A percentile compares a stretch with the other conserved stretches of the same genome.
Conservation (phyloP, 2,888 invertebrate species). For the Pardosa pseudoannulata region DNA sequence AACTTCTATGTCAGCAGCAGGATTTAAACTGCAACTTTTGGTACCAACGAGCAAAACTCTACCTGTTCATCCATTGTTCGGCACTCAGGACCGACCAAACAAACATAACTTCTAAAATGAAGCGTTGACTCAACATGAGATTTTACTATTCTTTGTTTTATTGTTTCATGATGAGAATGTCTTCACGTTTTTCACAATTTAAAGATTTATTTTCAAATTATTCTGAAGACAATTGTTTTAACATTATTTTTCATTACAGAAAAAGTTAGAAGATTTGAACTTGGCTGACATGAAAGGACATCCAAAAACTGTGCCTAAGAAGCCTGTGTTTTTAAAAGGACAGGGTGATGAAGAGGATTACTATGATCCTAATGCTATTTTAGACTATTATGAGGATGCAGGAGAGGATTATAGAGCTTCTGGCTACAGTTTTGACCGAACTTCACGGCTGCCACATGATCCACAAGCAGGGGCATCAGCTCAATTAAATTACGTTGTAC, state of each 20-base stretch:
- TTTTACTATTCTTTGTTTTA: too few relatives aligned
- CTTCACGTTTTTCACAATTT: too few relatives aligned
- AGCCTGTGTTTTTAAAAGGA: conserved; percentile 55
- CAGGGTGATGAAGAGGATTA: conserved; percentile 73
- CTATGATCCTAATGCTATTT: conserved; percentile 60
- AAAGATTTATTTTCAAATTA: too few relatives aligned
- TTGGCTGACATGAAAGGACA: conserved; percentile 30
- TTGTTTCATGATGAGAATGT: too few relatives aligned
- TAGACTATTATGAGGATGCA: conserved; percentile 66
- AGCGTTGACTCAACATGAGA: too few relatives aligned
- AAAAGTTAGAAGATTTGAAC: conserved; percentile 71
- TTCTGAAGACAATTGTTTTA: too few relatives aligned
- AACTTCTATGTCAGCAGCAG: too few relatives aligned
- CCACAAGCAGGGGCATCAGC: conserved; percentile 20
- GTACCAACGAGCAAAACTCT: too few relatives aligned
- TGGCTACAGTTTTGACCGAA: conserved; percentile 37
- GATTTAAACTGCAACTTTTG: too few relatives aligned
- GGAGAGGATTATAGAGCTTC: conserved; percentile 62
- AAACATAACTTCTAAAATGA: too few relatives aligned
- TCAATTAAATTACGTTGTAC: conserved; percentile 58
- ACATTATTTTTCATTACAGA: conserved; percentile 27
- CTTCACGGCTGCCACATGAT: conserved; percentile 38
- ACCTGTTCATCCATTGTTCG: too few relatives aligned
- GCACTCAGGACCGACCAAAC: too few relatives aligned
- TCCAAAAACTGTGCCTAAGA: conserved; percentile 24